These are phyloP conservation scores for Proteles cristata DNA, from an alignment of 2,113 vertebrate genomes.

Conservation along the genomic window DNA sequence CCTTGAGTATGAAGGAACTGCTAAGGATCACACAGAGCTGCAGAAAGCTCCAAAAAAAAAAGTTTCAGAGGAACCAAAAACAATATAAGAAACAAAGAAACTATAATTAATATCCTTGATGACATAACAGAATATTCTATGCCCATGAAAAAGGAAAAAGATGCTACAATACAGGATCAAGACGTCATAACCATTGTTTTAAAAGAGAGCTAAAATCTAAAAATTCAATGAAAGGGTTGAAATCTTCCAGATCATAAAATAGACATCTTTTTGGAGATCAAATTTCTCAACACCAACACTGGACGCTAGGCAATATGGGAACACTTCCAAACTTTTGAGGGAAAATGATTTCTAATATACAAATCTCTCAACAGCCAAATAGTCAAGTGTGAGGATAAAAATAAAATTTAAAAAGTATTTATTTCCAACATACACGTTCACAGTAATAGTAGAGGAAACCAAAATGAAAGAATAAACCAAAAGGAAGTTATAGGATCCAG, in stretches of 20 bases:
- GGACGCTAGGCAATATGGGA: background rate
- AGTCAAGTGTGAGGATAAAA: background rate
- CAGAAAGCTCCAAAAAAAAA: slow-evolving; percentile 3
- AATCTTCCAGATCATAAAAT: background rate
- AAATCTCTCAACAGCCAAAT: background rate
- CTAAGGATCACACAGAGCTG: slow-evolving; percentile 6
- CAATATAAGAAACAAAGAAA: background rate
- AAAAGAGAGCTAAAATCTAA: background rate
- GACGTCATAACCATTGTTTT: background rate
- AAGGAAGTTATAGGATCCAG: background rate
- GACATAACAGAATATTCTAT: background rate
- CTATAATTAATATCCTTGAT: slow-evolving; percentile 37
- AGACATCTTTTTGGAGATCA: background rate
- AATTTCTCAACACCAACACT: background rate
- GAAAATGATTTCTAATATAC: background rate
- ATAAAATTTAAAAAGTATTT: background rate
- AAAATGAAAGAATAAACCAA: background rate
- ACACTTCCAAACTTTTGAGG: background rate
- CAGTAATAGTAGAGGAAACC: background rate
- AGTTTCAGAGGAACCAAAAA: slow-evolving; percentile 27
- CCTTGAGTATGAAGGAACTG: slow-evolving; percentile 12
- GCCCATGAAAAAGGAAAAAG: background rate
- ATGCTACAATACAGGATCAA: background rate
- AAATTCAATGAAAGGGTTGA: background rate
- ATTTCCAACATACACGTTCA: background rate